Evolutionary conservation across 2,888 invertebrate genomes (phyloP).

Genomic region (Schizaphis graminum): DNA sequence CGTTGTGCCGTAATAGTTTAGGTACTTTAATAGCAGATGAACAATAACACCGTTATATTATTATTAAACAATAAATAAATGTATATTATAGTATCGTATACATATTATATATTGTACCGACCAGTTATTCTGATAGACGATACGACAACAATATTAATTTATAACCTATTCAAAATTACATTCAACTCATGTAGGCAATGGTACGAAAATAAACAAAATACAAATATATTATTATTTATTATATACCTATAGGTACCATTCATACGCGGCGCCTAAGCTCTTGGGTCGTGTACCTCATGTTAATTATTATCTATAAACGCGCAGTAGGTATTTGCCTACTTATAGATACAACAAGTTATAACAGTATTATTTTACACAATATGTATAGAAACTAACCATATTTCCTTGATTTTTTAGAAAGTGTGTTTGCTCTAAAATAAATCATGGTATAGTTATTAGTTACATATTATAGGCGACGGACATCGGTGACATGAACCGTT

Average conservation of each 20-base stretch:
- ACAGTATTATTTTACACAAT: not conserved
- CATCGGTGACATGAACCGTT: not conserved
- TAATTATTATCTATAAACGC: not conserved
- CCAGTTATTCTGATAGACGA: not conserved
- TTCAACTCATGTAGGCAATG: not conserved
- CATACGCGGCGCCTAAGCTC: not conserved
- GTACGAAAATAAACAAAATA: constrained; percentile 5
- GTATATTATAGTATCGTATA: not conserved
- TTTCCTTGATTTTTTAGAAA: not conserved
- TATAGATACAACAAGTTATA: not conserved
- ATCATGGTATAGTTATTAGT: not conserved
- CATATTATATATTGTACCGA: not conserved
- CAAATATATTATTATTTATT: not conserved
- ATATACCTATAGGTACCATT: not conserved
- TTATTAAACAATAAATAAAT: not conserved
- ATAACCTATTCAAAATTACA: not conserved
- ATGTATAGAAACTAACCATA: not conserved
- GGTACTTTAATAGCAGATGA: not conserved
- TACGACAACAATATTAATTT: not conserved
- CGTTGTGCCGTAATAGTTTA: not conserved
- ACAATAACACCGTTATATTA: not conserved
- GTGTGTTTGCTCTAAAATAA: not conserved
- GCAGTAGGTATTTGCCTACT: not conserved
- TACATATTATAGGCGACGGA: not conserved
- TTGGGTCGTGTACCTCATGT: not conserved